phyloP scores from a whole-genome alignment of 2,113 vertebrate genomes.

The Pantherophis guttatus region DNA sequence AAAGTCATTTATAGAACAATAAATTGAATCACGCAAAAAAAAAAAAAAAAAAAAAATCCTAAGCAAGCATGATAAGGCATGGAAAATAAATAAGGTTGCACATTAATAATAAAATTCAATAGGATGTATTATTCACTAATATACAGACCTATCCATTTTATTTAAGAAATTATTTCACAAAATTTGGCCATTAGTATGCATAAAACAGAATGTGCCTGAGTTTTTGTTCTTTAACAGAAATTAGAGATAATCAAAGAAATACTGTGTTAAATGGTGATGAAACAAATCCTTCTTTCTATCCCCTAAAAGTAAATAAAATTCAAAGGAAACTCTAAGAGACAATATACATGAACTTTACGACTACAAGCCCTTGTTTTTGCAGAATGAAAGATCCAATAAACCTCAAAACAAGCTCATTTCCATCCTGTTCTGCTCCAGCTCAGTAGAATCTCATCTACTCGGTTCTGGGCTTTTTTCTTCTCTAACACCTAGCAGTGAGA shows the following conservation, averaged over 20 bases:
- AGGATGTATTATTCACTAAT: conserved; percentile 19
- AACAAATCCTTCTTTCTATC: neutral
- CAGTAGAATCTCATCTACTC: too few species aligned
- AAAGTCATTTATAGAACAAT: conserved; percentile 31
- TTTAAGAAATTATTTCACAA: conserved; percentile 34
- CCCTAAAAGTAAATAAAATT: neutral
- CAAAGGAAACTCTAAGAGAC: neutral
- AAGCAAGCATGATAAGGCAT: neutral
- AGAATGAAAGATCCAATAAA: neutral
- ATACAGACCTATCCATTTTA: neutral
- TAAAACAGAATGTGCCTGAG: conserved; percentile 10
- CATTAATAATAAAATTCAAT: conserved; percentile 23
- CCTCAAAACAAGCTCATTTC: neutral
- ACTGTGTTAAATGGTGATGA: conserved; percentile 15
- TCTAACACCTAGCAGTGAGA: too few species aligned
- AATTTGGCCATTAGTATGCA: neutral
- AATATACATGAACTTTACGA: neutral
- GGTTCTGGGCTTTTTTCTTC: too few species aligned
- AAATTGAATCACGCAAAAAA: conserved; percentile 8
- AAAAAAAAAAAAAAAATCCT: neutral
- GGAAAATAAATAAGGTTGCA: conserved; percentile 18
- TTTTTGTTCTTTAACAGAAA: conserved; percentile 6
- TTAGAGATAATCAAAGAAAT: conserved; percentile 26
- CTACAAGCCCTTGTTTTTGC: neutral
- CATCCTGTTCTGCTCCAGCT: neutral